Conservation (phyloP, 2,888 invertebrate genomes). For the Brenthis daphne region DNA sequence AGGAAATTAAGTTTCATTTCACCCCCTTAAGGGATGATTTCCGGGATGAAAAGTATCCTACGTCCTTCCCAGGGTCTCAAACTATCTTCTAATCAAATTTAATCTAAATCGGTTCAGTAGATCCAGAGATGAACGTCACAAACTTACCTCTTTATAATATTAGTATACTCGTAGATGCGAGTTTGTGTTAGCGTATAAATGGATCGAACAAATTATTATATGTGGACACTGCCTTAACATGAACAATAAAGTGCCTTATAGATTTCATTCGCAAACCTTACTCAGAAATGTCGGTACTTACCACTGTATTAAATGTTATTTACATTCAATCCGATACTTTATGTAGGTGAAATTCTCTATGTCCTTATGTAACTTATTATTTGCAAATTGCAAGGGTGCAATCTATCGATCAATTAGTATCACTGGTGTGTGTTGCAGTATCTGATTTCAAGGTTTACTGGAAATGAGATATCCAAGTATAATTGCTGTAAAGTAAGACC, state of each 20-base stretch:
- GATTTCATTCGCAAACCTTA: constrained; percentile 18
- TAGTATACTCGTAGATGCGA: too few relatives aligned
- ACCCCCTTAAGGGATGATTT: too few relatives aligned
- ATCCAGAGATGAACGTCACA: too few relatives aligned
- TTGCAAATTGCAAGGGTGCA: background rate
- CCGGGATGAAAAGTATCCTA: too few relatives aligned
- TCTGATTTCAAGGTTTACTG: constrained; percentile 27
- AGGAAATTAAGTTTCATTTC: too few relatives aligned
- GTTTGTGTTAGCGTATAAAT: too few relatives aligned
- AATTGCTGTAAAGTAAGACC: constrained; percentile 19
- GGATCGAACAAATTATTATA: background rate
- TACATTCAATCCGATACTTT: constrained; percentile 10
- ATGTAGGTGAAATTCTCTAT: constrained; percentile 6
- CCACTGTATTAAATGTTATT: constrained; percentile 10
- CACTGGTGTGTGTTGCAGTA: constrained; percentile 13
- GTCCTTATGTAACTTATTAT: background rate
- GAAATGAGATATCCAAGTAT: constrained; percentile 20
- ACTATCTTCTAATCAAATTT: too few relatives aligned
- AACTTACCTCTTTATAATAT: too few relatives aligned
- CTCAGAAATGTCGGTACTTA: constrained; percentile 20
- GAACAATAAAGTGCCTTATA: constrained; percentile 17
- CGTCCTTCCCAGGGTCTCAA: too few relatives aligned
- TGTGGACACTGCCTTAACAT: background rate
- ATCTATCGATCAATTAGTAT: constrained; percentile 14
- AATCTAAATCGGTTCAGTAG: too few relatives aligned